phyloP scores from a whole-genome alignment of 1,140 invertebrate species.

The Holotrichia oblita region DNA sequence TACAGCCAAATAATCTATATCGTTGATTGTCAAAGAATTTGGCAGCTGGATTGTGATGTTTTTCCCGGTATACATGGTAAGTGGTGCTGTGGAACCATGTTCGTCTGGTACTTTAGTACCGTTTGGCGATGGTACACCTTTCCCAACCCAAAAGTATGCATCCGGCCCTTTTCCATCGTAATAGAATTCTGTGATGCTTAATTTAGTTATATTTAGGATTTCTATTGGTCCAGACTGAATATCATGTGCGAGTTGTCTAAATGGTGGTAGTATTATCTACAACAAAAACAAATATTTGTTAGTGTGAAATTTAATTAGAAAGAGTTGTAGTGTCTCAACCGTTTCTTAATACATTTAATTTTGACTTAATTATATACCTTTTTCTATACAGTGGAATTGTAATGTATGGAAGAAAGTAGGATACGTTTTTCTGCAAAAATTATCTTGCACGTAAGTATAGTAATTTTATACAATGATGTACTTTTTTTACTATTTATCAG shows the following conservation, averaged over 20 bases:
- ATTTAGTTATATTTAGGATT: conserved; percentile 45
- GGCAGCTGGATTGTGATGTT: conserved; percentile 87
- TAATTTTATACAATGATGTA: too few relatives aligned
- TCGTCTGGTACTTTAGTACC: conserved; percentile 50
- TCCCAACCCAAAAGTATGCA: conserved; percentile 46
- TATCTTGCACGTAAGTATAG: too few relatives aligned
- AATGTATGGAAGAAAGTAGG: too few relatives aligned
- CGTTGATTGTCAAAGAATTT: conserved; percentile 82
- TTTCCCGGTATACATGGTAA: conserved; percentile 76
- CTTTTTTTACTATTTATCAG: too few relatives aligned
- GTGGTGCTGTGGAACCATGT: conserved; percentile 53
- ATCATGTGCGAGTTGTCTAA: conserved; percentile 38
- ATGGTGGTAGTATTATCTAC: conserved; percentile 10
- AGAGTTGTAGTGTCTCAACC: too few relatives aligned
- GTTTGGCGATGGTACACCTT: conserved; percentile 7
- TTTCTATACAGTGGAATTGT: too few relatives aligned
- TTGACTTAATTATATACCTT: too few relatives aligned
- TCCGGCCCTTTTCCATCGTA: conserved; percentile 46
- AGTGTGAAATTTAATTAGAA: too few relatives aligned
- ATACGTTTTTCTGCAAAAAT: too few relatives aligned
- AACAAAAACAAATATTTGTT: conserved; percentile 12
- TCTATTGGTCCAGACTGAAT: conserved; percentile 49
- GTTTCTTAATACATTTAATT: too few relatives aligned
- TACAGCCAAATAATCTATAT: conserved; percentile 87
- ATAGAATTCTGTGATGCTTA: conserved; percentile 50